Evolutionary conservation across 2,888 invertebrate species (phyloP).

Genomic region (Bombyx huttoni): DNA sequence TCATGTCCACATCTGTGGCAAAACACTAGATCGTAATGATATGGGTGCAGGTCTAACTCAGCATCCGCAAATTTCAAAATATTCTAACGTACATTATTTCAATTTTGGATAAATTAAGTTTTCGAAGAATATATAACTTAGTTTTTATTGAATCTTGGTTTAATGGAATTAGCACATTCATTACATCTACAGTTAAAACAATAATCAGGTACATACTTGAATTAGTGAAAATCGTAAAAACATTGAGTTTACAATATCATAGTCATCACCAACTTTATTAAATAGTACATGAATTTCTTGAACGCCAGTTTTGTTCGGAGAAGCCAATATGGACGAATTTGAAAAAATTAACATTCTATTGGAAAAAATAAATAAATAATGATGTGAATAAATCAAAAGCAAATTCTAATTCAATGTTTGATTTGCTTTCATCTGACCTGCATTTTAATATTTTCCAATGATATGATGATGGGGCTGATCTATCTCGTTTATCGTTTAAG

Average conservation of each 20-base stretch:
- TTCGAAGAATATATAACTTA: no score
- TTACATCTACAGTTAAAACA: not conserved
- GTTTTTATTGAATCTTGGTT: no score
- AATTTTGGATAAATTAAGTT: no score
- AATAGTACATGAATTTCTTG: slow-evolving; percentile 53
- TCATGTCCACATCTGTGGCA: no score
- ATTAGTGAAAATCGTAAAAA: slow-evolving; percentile 46
- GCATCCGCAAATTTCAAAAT: not conserved
- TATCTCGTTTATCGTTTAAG: slow-evolving; percentile 53
- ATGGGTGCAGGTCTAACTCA: no score
- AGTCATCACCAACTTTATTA: slow-evolving; percentile 43
- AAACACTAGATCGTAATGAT: no score
- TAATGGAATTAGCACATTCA: no score
- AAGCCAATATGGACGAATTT: slow-evolving; percentile 46
- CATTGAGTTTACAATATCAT: slow-evolving; percentile 42
- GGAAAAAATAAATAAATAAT: slow-evolving; percentile 1
- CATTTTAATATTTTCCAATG: slow-evolving; percentile 66
- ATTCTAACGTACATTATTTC: not conserved
- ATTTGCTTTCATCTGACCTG: slow-evolving; percentile 24
- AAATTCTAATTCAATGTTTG: no score
- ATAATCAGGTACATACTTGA: slow-evolving; percentile 36
- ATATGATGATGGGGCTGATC: slow-evolving; percentile 56
- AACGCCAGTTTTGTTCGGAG: slow-evolving; percentile 48
- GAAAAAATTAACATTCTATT: slow-evolving; percentile 62
- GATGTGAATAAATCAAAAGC: not conserved